Conservation (phyloP, 2,888 invertebrate species). For the Acanthopleura granulata region DNA sequence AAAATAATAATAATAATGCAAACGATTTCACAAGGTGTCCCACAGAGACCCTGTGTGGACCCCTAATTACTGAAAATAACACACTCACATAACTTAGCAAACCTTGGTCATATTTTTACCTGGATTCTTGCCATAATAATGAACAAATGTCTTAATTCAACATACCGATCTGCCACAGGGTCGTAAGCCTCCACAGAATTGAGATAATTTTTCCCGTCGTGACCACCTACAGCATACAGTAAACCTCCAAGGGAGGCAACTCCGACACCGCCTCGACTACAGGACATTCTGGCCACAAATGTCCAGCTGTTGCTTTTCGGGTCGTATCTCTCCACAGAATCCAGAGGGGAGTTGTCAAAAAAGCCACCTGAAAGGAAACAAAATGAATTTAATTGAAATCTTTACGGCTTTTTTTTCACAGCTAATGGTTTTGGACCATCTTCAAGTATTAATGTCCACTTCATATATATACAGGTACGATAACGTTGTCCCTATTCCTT, state of each 20-base stretch:
- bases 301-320: conserved; percentile 66
- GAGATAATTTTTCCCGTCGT: conserved; percentile 71
- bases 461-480: no score
- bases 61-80: no score
- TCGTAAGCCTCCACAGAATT: conserved; percentile 72
- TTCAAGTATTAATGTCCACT: background rate
- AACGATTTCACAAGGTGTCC: no score
- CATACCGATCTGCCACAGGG: conserved; percentile 68
- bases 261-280: conserved; percentile 69
- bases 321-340: conserved; percentile 70
- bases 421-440: background rate
- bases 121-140: no score
- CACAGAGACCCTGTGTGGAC: no score
- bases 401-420: no score
- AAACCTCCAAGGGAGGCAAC: conserved; percentile 65
- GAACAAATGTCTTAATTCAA: background rate
- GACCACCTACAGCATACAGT: conserved; percentile 72
- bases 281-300: conserved; percentile 63
- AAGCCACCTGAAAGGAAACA: conserved; percentile 67
- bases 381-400: conserved; percentile 11
- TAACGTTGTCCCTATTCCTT: no score
- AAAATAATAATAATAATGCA: no score
- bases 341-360: conserved; percentile 72
- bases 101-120: no score
- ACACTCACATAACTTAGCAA: no score